Evolutionary conservation across 2,888 invertebrate species (phyloP).

Genomic region (Scelioninae gen. 2): DNA sequence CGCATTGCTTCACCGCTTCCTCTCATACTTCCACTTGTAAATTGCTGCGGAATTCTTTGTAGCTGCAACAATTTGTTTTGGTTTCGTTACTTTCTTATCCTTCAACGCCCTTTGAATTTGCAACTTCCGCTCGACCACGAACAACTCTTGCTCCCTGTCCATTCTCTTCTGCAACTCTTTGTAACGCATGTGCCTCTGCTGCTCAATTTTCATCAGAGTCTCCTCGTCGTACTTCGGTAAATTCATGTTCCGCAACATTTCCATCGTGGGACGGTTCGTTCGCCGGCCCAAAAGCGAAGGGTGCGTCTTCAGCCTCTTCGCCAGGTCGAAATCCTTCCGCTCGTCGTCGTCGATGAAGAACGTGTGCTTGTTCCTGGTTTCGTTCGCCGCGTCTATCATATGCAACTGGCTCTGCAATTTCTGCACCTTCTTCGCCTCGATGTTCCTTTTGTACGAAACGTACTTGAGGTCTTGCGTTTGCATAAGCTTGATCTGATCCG

Average conservation of each 20-base stretch:
- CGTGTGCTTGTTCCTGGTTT: constrained; percentile 84
- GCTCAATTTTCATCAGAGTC: constrained; percentile 77
- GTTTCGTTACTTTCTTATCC: constrained; percentile 79
- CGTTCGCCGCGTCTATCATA: constrained; percentile 84
- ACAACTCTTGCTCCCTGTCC: constrained; percentile 85
- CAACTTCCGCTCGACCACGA: constrained; percentile 86
- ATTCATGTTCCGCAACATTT: constrained; percentile 78
- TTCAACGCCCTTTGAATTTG: constrained; percentile 83
- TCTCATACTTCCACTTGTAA: constrained; percentile 87
- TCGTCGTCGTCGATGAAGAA: constrained; percentile 84
- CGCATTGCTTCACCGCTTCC: constrained; percentile 82
- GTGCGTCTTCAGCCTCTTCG: constrained; percentile 85
- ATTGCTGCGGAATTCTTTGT: constrained; percentile 84
- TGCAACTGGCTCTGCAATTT: constrained; percentile 87
- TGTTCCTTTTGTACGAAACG: constrained; percentile 88
- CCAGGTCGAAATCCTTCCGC: constrained; percentile 82
- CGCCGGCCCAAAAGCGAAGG: constrained; percentile 82
- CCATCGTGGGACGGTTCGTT: constrained; percentile 82
- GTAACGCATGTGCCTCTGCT: constrained; percentile 81
- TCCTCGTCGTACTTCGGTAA: constrained; percentile 79
- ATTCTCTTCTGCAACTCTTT: constrained; percentile 86
- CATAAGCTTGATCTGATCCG: constrained; percentile 92
- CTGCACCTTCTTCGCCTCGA: constrained; percentile 87
- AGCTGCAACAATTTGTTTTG: constrained; percentile 80
- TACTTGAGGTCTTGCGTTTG: constrained; percentile 94